A percentile compares a stretch with the other conserved stretches of the same genome.
Evolutionary conservation across 2,113 vertebrate genomes (phyloP).

Genomic region (Hiodon alosoides): DNA sequence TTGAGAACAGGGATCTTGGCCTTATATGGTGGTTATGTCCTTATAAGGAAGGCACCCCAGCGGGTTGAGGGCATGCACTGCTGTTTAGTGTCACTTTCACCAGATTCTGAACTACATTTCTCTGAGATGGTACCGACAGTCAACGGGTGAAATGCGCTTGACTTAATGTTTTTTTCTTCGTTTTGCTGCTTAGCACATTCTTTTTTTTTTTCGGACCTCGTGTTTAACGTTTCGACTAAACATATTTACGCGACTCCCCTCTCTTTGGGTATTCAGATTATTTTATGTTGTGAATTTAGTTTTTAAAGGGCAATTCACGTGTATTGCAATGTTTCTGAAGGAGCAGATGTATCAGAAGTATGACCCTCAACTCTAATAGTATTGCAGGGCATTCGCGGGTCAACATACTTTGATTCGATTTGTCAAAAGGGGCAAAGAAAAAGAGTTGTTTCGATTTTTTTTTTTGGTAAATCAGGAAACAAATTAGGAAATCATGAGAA

Average conservation of each 20-base stretch:
- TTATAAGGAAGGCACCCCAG: slow-evolving; percentile 51
- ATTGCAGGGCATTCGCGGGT: too few species aligned
- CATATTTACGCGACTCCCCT: slow-evolving; percentile 17
- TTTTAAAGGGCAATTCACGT: too few species aligned
- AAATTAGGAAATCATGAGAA: too few species aligned
- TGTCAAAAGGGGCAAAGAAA: too few species aligned
- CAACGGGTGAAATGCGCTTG: slow-evolving; percentile 38
- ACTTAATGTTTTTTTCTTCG: slow-evolving; percentile 7
- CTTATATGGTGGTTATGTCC: slow-evolving; percentile 57
- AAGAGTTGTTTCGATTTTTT: too few species aligned
- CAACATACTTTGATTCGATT: too few species aligned
- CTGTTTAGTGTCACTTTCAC: slow-evolving; percentile 63
- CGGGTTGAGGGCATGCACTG: slow-evolving; percentile 39
- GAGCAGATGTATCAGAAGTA: neutral
- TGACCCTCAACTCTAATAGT: too few species aligned
- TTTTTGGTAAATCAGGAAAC: too few species aligned
- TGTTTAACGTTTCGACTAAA: slow-evolving; percentile 21
- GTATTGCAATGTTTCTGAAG: slow-evolving; percentile 10
- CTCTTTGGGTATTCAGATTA: neutral
- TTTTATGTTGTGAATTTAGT: neutral
- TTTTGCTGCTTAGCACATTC: slow-evolving; percentile 22
- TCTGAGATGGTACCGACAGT: slow-evolving; percentile 41
- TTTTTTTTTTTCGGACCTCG: slow-evolving; percentile 8
- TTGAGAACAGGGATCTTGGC: slow-evolving; percentile 32
- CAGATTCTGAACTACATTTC: slow-evolving; percentile 49